These are phyloP conservation scores for Miniopterus natalensis DNA, from an alignment of 2,113 vertebrate species.

Conservation along the genomic window DNA sequence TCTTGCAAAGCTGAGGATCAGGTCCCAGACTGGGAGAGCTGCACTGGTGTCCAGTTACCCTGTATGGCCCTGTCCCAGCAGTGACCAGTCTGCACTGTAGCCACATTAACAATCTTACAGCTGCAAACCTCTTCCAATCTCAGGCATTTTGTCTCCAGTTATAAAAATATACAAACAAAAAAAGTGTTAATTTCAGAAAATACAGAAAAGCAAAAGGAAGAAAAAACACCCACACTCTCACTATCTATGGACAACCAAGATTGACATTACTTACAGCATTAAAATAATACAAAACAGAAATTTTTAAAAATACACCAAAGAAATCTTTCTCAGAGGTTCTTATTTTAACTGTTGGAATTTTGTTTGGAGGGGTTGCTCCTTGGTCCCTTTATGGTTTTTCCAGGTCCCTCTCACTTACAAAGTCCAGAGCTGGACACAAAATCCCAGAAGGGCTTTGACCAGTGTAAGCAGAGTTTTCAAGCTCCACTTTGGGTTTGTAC, in stretches of 20 bases:
- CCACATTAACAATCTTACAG: neutral
- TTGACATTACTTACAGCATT: neutral
- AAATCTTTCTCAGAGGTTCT: neutral
- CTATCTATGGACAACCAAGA: neutral
- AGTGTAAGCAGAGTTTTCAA: neutral
- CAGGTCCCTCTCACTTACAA: neutral
- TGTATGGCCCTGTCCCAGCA: neutral
- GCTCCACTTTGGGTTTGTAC: neutral
- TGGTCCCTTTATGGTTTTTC: neutral
- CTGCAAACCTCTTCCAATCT: neutral
- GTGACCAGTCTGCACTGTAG: neutral
- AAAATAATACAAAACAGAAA: conserved; percentile 37
- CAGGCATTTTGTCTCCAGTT: conserved; percentile 21
- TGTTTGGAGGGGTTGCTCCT: neutral
- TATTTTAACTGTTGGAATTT: neutral
- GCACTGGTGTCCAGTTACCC: neutral
- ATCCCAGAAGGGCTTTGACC: neutral
- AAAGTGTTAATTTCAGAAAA: conserved; percentile 37
- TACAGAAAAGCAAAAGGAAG: neutral
- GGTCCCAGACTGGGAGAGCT: neutral
- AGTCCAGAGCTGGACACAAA: neutral
- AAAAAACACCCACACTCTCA: neutral
- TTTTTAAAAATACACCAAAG: neutral
- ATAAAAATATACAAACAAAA: conserved; percentile 30
- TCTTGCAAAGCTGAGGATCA: neutral